phyloP scores from a whole-genome alignment of 2,797 vertebrate genomes.

The Sebastes miniatus region DNA sequence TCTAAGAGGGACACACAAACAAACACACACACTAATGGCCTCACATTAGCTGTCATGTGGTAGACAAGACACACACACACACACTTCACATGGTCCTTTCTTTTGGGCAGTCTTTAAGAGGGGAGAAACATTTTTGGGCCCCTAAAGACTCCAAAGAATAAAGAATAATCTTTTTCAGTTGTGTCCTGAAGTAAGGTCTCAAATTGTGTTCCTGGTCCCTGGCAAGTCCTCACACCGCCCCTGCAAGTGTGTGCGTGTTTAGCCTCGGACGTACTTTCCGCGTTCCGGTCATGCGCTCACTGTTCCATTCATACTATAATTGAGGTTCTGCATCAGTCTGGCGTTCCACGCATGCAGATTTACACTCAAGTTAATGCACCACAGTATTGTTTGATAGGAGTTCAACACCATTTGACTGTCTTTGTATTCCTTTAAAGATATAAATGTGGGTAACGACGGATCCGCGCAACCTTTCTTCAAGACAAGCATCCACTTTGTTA shows the following conservation, averaged over 20 bases:
- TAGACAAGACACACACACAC: background rate
- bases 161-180: constrained; percentile 12
- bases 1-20: constrained; percentile 71
- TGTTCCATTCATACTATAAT: too few relatives aligned
- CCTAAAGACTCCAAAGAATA: constrained; percentile 8
- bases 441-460: too few relatives aligned
- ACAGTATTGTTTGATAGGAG: too few relatives aligned
- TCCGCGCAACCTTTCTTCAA: too few relatives aligned
- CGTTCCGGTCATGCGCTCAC: too few relatives aligned
- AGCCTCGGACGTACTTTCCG: too few relatives aligned
- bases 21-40: constrained; percentile 75
- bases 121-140: constrained; percentile 45
- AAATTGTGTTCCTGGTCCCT: background rate
- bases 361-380: too few relatives aligned
- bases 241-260: background rate
- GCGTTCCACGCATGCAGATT: too few relatives aligned
- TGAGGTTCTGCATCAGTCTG: too few relatives aligned
- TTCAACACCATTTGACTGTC: too few relatives aligned
- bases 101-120: constrained; percentile 57
- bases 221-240: background rate
- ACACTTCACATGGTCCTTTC: constrained; percentile 52
- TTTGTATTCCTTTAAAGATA: too few relatives aligned
- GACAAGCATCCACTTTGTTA: too few relatives aligned
- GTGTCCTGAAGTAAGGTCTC: constrained; percentile 23
- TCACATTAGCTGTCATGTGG: constrained; percentile 64